Evolutionary conservation across 2,797 vertebrate genomes (phyloP), one percentile per base, ranked within the genome.

Genomic region (Ptychadena robeensis): DNA sequence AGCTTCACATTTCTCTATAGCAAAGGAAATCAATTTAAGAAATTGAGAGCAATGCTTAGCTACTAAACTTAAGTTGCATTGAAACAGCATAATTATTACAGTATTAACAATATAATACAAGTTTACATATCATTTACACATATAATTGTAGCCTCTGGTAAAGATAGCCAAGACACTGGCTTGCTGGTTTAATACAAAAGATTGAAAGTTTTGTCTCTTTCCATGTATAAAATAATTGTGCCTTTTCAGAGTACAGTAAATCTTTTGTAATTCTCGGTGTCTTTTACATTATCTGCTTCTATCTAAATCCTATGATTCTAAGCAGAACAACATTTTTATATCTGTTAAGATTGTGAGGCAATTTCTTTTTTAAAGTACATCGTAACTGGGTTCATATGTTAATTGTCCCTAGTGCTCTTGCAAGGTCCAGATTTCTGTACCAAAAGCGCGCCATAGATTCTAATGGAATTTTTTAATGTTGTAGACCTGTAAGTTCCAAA

Each of bases 1-100:
- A 88, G 82, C 75, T 88, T 86, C 82, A 73, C 38, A 73, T 86
- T 88, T 87, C 72, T 89, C 38, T 83, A 85, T 83, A 86, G 80
- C 69, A 86, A 89, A 88, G 71, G 86, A 90, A 91, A 92, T 86
- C 85, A 90, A 83, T 89, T 88, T 82, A 81, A 79, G 87, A 91
- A 89, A 84, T 84, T 86, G 75, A 73, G 61, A 86, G 31, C 89
- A 90, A 86, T 80, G 81, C 71, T 87, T 86, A 83, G 85, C 81
- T 86, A 87, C 34, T 85, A 85, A 87, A 86, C 67, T 81, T 1
- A 0, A 79, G 27, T 72, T 82, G 40, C 73, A 86, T 85, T 85
- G 72, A 69, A 81, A 61, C 12, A 76, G 80, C 37, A 12, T 67
- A 35, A 0, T 9, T 63, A 87, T 32, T 86, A 73, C 44, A 85